Evolutionary conservation across 2,113 vertebrate species (phyloP), one percentile per base, ranked within the genome.

Genomic region (Rynchops niger): DNA sequence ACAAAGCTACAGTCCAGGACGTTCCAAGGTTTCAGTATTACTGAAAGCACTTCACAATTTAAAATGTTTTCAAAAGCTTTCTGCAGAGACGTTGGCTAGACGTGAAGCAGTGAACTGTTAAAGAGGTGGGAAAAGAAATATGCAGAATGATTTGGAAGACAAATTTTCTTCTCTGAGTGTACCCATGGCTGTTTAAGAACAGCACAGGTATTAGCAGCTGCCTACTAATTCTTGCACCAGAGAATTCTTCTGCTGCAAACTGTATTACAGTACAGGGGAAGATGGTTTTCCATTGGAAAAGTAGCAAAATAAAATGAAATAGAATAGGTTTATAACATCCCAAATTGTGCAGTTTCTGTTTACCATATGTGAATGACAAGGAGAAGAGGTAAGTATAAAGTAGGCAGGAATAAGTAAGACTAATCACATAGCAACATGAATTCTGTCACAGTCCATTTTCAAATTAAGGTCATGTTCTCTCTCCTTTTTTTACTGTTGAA

Each of bases 51-150:
- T 92, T 95, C 59, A 47, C 38, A 93, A 53, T 93, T 94, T 86
- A 81, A 88, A 95, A 93, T 86, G 69, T 22, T 92, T 97, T 93
- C 83, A 67, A 74, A 95, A 96, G 87, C 47, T 87, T 93, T 96
- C 56, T 95, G 66, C 66, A 87, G 87, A 85, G 53, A 80, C 19
- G n/a, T 69, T 79, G 81, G 23, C 53, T 93, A 85, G 71, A 80
- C 40, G 7, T 42, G 88, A 94, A 94, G 36, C 67, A 96, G 86
- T 90, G 82, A 93, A 91, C 66, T 77, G 59, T 70, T 73, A 97
- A 95, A 95, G 77, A 91, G 56, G 34, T 22, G 6, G 42, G 29
- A 91, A 82, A 83, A 86, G 52, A 80, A 86, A 93, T 79, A 93
- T 43, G 79, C 55, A 82, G 55, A 97, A 96, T 77, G 17, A 63